Conservation (phyloP, 1,140 invertebrate species). For the Leptinotarsa lineolata region DNA sequence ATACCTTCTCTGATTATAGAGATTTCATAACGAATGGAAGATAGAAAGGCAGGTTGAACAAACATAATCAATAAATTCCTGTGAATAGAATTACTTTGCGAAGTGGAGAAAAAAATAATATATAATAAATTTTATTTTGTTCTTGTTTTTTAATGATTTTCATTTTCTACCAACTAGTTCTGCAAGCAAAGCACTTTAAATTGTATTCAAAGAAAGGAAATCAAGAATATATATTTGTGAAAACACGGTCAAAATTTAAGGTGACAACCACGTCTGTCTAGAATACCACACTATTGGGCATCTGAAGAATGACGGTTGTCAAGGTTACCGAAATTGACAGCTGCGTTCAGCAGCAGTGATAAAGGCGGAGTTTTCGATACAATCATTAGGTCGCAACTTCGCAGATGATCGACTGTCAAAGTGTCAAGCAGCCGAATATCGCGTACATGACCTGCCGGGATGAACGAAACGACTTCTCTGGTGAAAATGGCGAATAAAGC, state of each 20-base stretch:
- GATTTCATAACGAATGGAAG: too few relatives aligned
- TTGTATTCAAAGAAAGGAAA: neutral
- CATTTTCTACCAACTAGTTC: too few relatives aligned
- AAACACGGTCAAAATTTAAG: neutral
- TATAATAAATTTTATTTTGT: too few relatives aligned
- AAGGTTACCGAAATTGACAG: slow-evolving; percentile 35
- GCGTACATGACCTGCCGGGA: neutral
- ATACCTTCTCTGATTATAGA: too few relatives aligned
- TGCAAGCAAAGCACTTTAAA: neutral
- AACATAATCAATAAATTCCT: too few relatives aligned
- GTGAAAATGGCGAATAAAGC: slow-evolving; percentile 43
- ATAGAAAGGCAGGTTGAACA: too few relatives aligned
- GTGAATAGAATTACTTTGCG: too few relatives aligned
- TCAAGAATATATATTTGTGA: neutral
- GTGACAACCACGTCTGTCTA: neutral
- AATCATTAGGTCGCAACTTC: slow-evolving; percentile 32
- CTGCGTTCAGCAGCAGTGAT: slow-evolving; percentile 27
- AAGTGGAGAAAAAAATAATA: too few relatives aligned
- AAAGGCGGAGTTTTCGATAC: slow-evolving; percentile 36
- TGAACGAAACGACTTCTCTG: slow-evolving; percentile 6
- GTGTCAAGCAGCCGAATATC: neutral
- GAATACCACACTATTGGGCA: too few relatives aligned
- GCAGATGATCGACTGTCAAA: neutral
- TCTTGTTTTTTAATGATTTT: too few relatives aligned
- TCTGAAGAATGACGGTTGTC: slow-evolving; percentile 31